Evolutionary conservation across 2,888 invertebrate species (phyloP).

Genomic region (Ganaspis brasiliensis): DNA sequence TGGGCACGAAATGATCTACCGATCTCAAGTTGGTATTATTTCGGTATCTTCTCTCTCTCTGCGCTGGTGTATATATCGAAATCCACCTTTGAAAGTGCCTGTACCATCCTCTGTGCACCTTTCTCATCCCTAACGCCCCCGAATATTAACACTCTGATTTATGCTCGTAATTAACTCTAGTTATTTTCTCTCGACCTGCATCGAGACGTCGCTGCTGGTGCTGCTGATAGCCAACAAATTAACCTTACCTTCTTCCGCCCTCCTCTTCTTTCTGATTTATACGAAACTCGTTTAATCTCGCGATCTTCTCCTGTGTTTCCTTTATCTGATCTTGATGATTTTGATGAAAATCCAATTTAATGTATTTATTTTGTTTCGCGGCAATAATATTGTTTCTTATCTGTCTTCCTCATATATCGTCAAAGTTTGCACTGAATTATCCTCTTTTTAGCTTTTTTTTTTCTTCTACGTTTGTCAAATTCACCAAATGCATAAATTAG

Average conservation of each 20-base stretch:
- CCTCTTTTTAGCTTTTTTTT: too few relatives aligned
- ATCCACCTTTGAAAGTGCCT: constrained; percentile 42
- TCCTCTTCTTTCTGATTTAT: constrained; percentile 64
- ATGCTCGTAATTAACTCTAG: constrained; percentile 80
- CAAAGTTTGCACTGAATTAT: too few relatives aligned
- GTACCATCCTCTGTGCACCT: constrained; percentile 55
- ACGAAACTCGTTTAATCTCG: constrained; percentile 66
- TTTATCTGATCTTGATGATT: constrained; percentile 40
- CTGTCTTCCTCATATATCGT: too few relatives aligned
- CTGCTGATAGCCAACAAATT: constrained; percentile 74
- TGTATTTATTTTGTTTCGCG: constrained; percentile 4
- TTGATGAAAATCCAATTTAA: constrained; percentile 4
- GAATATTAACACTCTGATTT: constrained; percentile 80
- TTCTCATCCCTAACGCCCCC: constrained; percentile 74
- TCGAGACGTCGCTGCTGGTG: constrained; percentile 65
- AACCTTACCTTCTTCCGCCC: constrained; percentile 62
- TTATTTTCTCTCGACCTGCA: constrained; percentile 71
- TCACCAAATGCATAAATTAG: too few relatives aligned
- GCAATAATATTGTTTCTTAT: neutral
- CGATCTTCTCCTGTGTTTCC: constrained; percentile 46
- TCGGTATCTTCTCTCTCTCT: constrained; percentile 59
- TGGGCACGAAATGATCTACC: constrained; percentile 77
- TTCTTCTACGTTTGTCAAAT: too few relatives aligned
- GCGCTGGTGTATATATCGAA: constrained; percentile 42
- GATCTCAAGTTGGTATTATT: constrained; percentile 72